A percentile compares a stretch with the other conserved stretches of the same genome.
phyloP scores from a whole-genome alignment of 2,113 vertebrate genomes.

The Phrynosoma blainvillii region DNA sequence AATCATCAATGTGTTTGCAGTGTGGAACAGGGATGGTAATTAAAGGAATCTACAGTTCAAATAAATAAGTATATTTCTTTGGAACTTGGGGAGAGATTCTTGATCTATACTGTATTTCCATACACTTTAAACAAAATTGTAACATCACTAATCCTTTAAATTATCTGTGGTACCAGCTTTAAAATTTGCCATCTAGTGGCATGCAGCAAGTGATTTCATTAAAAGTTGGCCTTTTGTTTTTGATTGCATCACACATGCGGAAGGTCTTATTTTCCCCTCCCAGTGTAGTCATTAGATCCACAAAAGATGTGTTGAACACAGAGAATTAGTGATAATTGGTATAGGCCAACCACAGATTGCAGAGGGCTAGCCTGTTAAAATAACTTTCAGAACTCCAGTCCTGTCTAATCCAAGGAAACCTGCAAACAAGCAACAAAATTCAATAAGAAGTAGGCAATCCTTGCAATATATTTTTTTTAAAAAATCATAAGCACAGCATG shows the following conservation, averaged over 20 bases:
- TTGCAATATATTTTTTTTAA: constrained; percentile 1
- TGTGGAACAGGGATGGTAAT: no score
- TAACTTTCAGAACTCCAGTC: constrained; percentile 29
- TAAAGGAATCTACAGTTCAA: neutral
- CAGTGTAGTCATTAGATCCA: neutral
- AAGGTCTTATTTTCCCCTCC: constrained; percentile 3
- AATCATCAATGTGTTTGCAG: neutral
- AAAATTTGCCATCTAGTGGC: neutral
- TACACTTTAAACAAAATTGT: constrained; percentile 6
- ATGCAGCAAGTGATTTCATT: neutral
- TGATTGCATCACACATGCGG: neutral
- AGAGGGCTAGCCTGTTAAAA: constrained; percentile 31
- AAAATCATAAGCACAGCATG: neutral
- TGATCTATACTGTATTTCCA: neutral
- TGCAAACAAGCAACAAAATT: constrained; percentile 20
- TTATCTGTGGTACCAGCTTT: neutral
- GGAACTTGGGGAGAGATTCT: neutral
- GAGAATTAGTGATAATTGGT: constrained; percentile 23
- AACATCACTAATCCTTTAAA: neutral
- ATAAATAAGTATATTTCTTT: neutral
- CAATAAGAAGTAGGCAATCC: rapidly evolving
- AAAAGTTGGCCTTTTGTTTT: constrained; percentile 19
- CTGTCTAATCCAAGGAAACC: constrained; percentile 41
- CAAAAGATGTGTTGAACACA: neutral
- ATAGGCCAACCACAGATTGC: constrained; percentile 26